Evolutionary conservation across 2,113 vertebrate species (phyloP).

Genomic region (Boleophthalmus pectinirostris): DNA sequence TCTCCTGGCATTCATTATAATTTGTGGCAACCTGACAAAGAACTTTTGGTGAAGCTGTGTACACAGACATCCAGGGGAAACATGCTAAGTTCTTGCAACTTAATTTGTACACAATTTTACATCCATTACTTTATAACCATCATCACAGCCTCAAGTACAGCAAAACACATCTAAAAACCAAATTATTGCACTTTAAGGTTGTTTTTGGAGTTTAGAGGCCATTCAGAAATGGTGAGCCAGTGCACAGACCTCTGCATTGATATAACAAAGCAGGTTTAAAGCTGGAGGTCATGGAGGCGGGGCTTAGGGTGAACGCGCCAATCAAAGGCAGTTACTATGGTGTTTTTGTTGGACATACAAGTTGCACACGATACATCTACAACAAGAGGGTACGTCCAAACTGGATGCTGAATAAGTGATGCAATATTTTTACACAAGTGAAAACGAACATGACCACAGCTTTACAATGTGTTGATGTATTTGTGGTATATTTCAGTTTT

Average conservation of each 20-base stretch:
- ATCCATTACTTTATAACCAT: background rate
- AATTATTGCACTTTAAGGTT: slow-evolving; percentile 2
- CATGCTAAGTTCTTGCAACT: background rate
- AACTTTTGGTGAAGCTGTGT: background rate
- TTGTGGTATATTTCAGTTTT: background rate
- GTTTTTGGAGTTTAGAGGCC: background rate
- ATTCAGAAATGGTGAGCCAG: background rate
- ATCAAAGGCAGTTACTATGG: background rate
- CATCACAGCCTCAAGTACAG: background rate
- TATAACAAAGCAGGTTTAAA: background rate
- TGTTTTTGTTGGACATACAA: background rate
- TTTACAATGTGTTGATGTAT: background rate
- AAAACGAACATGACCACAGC: background rate
- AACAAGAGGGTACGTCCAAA: background rate
- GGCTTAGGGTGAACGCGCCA: background rate
- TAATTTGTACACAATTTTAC: slow-evolving; percentile 1
- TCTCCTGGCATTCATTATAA: background rate
- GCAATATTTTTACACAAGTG: background rate
- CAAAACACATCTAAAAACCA: background rate
- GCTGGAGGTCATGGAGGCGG: background rate
- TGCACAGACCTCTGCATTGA: background rate
- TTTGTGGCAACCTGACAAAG: background rate
- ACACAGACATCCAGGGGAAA: background rate
- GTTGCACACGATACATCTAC: background rate
- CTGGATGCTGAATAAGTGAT: background rate